These are phyloP conservation scores for Arizona elegans DNA, from an alignment of 2,113 vertebrate genomes.

Conservation along the genomic window DNA sequence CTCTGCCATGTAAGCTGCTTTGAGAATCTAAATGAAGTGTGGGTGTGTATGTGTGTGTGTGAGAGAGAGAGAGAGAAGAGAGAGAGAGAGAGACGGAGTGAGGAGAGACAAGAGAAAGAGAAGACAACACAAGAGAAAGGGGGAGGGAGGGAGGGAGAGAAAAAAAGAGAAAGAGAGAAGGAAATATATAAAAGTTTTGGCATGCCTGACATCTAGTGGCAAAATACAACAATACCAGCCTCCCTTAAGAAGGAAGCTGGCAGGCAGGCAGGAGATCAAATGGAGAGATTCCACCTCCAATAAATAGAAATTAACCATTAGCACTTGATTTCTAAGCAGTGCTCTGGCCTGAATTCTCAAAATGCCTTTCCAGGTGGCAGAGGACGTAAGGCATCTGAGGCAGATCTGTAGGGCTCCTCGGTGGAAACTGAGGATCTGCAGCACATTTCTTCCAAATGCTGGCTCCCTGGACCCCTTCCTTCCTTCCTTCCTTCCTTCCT, in stretches of 20 bases:
- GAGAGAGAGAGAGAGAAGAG: neutral
- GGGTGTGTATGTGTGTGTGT: neutral
- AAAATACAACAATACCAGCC: neutral
- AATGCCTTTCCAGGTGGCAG: neutral
- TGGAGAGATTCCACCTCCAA: neutral
- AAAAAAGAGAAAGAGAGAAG: neutral
- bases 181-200: neutral
- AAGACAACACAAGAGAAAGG: neutral
- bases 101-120: neutral
- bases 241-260: neutral
- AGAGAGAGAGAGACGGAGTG: too few relatives aligned
- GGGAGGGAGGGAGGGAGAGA: too few relatives aligned
- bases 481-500: too few relatives aligned
- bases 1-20: neutral
- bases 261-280: too few relatives aligned
- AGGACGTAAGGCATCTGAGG: neutral
- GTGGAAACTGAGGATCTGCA: neutral
- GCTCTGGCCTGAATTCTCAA: neutral
- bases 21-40: neutral
- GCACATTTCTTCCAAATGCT: neutral
- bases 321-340: neutral
- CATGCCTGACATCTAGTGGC: neutral
- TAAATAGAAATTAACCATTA: too few relatives aligned
- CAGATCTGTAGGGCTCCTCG: neutral
- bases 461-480: neutral